Base-by-base conservation (phyloP, 2,113 vertebrate genomes). In the Orientallactaga bullata region DNA sequence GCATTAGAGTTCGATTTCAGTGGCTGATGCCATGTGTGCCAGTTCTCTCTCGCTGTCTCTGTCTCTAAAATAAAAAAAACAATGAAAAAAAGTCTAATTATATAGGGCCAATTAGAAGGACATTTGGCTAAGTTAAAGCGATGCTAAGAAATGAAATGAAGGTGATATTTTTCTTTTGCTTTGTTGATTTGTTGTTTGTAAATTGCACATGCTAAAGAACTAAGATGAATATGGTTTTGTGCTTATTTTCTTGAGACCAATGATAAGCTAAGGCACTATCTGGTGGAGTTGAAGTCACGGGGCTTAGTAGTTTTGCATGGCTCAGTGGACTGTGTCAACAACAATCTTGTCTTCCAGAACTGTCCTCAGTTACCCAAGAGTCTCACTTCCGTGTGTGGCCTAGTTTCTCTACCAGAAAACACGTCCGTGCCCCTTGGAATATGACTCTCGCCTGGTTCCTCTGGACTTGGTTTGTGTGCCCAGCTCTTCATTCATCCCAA, bases 211-310 rank as follows among this genome's bases (percentile, higher is more conserved):
- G 15, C 61, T 87, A 72, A 89, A 7, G 11, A 81, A 83, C n/a
- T 73, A 78, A 77, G n/a, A 63, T 85, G 60, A 95, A 39, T 26
- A 66, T 16, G 24, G 30, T 69, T 94, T 89, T 79, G 8, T 23
- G 85, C 21, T 89, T 69, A 51, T 39, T 85, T 72, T 91, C 26
- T 28, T 72, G 51, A 86, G 86, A 30, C 58, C 78, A 79, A 79
- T 55, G 16, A 61, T 60, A 61, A 37, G 37, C 13, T 9, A 39
- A 17, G 30, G 37, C 2, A 32, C 17, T 18, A 0, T 58, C 84
- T 87, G 73, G 63, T 42, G 85, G 51, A 83, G 51, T 20, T 47
- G n/a, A 51, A 65, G 69, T 61, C 65, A 23, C 3, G 24, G 39
- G n/a, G 6, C 66, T 89, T 72, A 24, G 9, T 2, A 61, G 16